Evolutionary conservation across 2,113 vertebrate species (phyloP).

Genomic region (Anolis carolinensis): DNA sequence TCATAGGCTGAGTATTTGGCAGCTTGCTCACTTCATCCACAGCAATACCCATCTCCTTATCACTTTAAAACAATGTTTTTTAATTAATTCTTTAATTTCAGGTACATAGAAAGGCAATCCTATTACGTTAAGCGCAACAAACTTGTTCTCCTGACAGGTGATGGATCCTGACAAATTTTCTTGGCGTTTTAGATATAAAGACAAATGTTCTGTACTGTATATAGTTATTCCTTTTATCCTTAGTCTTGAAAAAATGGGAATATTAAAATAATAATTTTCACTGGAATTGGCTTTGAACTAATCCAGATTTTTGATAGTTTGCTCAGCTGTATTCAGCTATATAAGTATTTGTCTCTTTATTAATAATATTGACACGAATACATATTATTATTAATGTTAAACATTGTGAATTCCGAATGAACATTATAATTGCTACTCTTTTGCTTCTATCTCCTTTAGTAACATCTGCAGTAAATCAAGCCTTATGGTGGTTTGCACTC

Average conservation of each 20-base stretch:
- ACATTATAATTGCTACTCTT: background rate
- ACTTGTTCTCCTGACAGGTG: background rate
- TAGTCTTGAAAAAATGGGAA: background rate
- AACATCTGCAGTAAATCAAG: slow-evolving; percentile 18
- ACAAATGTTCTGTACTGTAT: background rate
- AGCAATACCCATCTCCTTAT: background rate
- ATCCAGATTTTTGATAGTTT: background rate
- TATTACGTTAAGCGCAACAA: background rate
- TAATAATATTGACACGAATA: background rate
- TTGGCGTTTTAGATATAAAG: background rate
- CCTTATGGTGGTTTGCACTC: slow-evolving; percentile 12
- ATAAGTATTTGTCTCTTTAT: background rate
- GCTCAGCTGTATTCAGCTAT: background rate
- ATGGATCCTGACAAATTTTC: background rate
- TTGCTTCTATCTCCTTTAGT: background rate
- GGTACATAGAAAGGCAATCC: background rate
- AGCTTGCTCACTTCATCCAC: background rate
- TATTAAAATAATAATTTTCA: background rate
- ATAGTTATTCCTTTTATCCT: background rate
- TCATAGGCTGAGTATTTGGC: background rate
- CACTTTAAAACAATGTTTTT: background rate
- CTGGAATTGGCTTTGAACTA: background rate
- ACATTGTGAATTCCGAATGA: background rate
- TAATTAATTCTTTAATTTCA: no score
- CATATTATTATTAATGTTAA: background rate